Evolutionary conservation across 2,113 vertebrate species (phyloP).

Genomic region (Nothoprocta pentlandii): DNA sequence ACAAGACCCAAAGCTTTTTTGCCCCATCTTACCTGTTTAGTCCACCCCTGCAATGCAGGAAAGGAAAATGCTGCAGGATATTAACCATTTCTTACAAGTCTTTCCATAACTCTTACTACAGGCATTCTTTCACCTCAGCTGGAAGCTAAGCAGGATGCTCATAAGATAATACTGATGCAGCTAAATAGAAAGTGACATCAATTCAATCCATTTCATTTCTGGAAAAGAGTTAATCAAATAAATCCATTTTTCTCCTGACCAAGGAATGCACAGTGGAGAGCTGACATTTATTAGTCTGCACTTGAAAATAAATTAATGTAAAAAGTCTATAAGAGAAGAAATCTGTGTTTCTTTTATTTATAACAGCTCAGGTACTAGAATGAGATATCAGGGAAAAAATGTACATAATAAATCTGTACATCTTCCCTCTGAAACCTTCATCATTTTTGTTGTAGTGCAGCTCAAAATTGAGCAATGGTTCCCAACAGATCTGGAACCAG

Average conservation of each 20-base stretch:
- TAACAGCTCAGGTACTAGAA: not conserved
- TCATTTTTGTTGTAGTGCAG: conserved; percentile 55
- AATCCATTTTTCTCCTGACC: not conserved
- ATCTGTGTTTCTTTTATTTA: not conserved
- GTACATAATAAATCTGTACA: not conserved
- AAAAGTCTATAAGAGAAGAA: not conserved
- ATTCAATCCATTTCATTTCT: not conserved
- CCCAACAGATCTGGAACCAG: conserved; percentile 74
- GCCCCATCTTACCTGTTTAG: not conserved
- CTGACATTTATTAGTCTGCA: not conserved
- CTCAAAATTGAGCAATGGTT: conserved; percentile 48
- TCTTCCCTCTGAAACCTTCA: conserved; percentile 48
- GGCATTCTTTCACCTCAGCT: not conserved
- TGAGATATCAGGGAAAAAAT: not conserved
- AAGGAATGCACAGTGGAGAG: not conserved
- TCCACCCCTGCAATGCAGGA: not conserved
- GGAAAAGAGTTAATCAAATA: not conserved
- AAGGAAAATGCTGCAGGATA: not conserved
- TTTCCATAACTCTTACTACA: not conserved
- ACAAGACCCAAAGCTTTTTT: not conserved
- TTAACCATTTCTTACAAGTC: not conserved
- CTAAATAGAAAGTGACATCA: not conserved
- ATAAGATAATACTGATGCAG: not conserved
- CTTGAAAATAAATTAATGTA: not conserved
- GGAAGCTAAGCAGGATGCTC: not conserved